A percentile compares a stretch with the other conserved stretches of the same genome.
These are phyloP conservation scores for Parochlus steinenii DNA, from an alignment of 2,888 invertebrate species.

Conservation along the genomic window DNA sequence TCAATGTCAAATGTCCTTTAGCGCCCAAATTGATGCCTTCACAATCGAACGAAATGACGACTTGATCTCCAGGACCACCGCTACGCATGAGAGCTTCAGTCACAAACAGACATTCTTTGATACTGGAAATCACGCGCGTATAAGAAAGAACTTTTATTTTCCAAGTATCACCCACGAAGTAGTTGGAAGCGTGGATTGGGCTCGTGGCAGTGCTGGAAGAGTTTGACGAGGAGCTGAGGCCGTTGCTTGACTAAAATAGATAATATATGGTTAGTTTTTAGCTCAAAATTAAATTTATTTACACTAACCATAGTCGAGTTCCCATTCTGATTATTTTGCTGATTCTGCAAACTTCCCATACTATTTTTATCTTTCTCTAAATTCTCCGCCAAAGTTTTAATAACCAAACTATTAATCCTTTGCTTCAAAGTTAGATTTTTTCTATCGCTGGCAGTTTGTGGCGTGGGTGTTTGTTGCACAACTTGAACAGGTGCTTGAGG, in stretches of 20 bases:
- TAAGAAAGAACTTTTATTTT: slow-evolving; percentile 65
- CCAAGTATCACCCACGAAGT: slow-evolving; percentile 54
- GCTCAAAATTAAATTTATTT: too few relatives aligned
- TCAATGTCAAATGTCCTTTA: slow-evolving; percentile 72
- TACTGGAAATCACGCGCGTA: slow-evolving; percentile 62
- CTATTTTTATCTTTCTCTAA: slow-evolving; percentile 35
- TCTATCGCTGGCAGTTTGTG: slow-evolving; percentile 28
- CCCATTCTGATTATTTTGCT: too few relatives aligned
- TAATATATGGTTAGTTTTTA: too few relatives aligned
- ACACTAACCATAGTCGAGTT: too few relatives aligned
- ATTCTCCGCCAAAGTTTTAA: slow-evolving; percentile 80
- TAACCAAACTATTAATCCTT: slow-evolving; percentile 71
- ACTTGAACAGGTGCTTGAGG: slow-evolving; percentile 28
- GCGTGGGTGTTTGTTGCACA: slow-evolving; percentile 33
- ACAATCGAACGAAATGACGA: slow-evolving; percentile 72
- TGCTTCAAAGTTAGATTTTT: slow-evolving; percentile 68
- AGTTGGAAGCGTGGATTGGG: slow-evolving; percentile 27
- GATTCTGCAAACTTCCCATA: slow-evolving; percentile 19
- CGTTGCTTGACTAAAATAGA: too few relatives aligned
- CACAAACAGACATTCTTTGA: slow-evolving; percentile 60
- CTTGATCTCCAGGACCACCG: slow-evolving; percentile 27
- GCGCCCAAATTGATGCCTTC: slow-evolving; percentile 85
- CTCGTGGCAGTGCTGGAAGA: slow-evolving; percentile 31
- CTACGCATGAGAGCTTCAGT: slow-evolving; percentile 54
- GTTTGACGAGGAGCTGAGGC: slow-evolving; percentile 30